Evolutionary conservation across 2,888 invertebrate species (phyloP), one percentile per base, ranked within the genome.

Genomic region (Heterodera filipjevi): DNA sequence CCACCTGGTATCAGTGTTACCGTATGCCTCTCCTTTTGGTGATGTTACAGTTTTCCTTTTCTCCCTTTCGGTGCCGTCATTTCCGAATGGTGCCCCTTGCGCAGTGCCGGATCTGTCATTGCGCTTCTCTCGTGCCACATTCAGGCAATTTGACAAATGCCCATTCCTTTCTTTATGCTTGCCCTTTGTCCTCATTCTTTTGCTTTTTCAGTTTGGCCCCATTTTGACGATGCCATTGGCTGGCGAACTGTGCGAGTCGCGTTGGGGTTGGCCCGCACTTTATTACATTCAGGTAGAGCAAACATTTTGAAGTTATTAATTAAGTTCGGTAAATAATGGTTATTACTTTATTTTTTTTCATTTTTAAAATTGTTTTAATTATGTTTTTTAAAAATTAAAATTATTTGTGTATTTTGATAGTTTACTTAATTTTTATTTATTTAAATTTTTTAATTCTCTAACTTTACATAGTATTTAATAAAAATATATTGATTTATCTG

Each of bases 231-330:
- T 80, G 83, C 81, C 82, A 14, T 46, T 84, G 39, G 77, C 80
- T 2, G 83, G 83, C 30, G 79, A 78, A 32, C 71, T 83, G 19
- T 83, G 83, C 66, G 77, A 76, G 74, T 80, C 80, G 12, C 35
- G 66, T 8, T 74, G 77, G 68, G 83, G 83, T 14, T 83, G 83
- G 83, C 80, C 82, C 14, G 81, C 83, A 27, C 76, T 84, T 27
- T 83, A 84, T 75, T 84, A 83, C 71, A 71, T 83, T 39, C 84
- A 81, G 64, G 83, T 82, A 10, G 35, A 35, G 19, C 30, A 79
- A 16, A 22, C 8, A 49, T n/a, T n/a, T n/a, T n/a, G n/a, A n/a
- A n/a, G n/a, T n/a, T n/a, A n/a, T n/a, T n/a, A n/a, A n/a, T n/a
- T n/a, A n/a, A n/a, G n/a, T n/a, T n/a, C n/a, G n/a, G n/a, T n/a